Evolutionary conservation across 2,113 vertebrate species (phyloP), one percentile per base, ranked within the genome.

Genomic region (Turnix velox): DNA sequence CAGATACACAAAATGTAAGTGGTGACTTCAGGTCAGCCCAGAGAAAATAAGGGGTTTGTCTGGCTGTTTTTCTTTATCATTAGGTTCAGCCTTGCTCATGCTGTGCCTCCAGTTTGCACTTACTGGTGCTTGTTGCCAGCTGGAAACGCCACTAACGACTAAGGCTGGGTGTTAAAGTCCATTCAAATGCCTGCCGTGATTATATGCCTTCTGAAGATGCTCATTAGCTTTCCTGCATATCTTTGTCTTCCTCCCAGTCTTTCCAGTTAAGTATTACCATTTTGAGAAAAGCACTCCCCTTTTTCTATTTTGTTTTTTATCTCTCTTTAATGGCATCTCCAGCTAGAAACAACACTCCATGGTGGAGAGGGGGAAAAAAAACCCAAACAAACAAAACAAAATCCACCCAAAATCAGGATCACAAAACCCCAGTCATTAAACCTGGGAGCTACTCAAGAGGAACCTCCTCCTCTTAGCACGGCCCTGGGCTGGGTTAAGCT

Each of bases 11-110:
- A 63, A 63, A 90, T 3, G 39, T 52, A 77, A 83, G 68, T 65
- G 31, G 20, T 0, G 0, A 20, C 81, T 89, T 79, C 22, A 66
- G 84, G 62, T 87, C 82, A 86, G 77, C 30, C 12, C 82, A 84
- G 92, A 91, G 91, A 95, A n/a, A n/a, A 68, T 55, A 48, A 84
- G 51, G 30, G 69, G 81, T 96, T 97, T 95, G 84, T 84, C 94
- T 96, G 95, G 85, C 65, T 76, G 87, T 75, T 95, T 95, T 91
- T 90, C 81, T 97, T 95, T 95, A 90, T 95, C 73, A 79, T 94
- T 96, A 81, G 46, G 27, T 93, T 88, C 79, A 96, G 80, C 58
- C 80, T 68, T 35, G 39, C 86, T 90, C 96, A 85, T 0, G 31
- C 95, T 78, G 66, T 59, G 65, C 88, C 61, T 94, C 93, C 82